These are phyloP conservation scores for Silurus asotus DNA, from an alignment of 2,113 vertebrate species.

Conservation along the genomic window DNA sequence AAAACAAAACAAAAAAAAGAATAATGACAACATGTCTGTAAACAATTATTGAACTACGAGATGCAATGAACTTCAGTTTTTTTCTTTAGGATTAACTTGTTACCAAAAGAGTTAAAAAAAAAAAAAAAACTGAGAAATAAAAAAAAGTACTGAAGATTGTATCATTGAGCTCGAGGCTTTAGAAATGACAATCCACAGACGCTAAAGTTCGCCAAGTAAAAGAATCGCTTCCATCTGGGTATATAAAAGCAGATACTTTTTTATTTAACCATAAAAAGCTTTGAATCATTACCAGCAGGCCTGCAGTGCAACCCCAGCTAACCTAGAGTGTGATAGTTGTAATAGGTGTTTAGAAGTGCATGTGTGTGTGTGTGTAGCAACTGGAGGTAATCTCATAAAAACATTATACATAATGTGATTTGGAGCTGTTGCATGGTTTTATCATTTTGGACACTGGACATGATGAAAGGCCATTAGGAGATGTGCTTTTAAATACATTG, in stretches of 20 bases:
- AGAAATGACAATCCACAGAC: background rate
- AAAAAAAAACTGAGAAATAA: too few species aligned
- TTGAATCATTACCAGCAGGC: conserved; percentile 9
- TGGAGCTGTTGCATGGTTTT: background rate
- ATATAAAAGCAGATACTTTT: background rate
- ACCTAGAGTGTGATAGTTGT: background rate
- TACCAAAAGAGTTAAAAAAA: background rate
- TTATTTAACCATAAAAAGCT: background rate
- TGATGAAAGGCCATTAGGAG: background rate
- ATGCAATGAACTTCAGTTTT: background rate
- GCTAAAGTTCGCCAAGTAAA: background rate
- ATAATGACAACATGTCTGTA: background rate
- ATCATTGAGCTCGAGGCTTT: background rate
- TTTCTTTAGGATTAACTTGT: background rate
- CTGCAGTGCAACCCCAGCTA: background rate
- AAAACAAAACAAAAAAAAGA: background rate
- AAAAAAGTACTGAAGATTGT: too few species aligned
- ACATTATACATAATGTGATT: background rate
- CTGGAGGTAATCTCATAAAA: background rate
- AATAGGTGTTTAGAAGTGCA: background rate
- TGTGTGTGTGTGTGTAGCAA: background rate
- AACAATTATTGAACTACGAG: background rate
- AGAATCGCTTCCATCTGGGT: background rate
- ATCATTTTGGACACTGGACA: background rate
- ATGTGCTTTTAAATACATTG: background rate